Conservation (phyloP, 2,797 vertebrate genomes). For the Sebastes oblongus region DNA sequence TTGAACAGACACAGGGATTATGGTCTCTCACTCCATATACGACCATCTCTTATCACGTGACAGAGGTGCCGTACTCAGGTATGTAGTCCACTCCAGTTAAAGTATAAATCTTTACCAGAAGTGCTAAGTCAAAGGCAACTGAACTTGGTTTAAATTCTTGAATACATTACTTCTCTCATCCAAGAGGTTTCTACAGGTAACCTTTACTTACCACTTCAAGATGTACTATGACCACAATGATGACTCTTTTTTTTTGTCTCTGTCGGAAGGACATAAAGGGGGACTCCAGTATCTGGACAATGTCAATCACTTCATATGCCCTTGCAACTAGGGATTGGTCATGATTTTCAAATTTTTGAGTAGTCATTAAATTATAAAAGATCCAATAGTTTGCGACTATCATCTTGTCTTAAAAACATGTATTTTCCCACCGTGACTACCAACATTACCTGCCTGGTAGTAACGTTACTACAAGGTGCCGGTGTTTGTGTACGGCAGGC, state of each 20-base stretch:
- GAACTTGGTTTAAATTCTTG: background rate
- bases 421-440: too few species aligned
- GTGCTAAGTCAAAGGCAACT: background rate
- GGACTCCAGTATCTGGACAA: background rate
- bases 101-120: background rate
- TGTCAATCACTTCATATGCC: background rate
- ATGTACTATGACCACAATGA: background rate
- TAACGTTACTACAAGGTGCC: too few species aligned
- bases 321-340: too few species aligned
- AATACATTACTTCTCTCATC: background rate
- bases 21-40: background rate
- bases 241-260: background rate
- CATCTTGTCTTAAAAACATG: too few species aligned
- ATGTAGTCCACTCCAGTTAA: background rate
- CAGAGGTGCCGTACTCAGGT: background rate
- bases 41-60: background rate
- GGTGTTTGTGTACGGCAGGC: accelerated
- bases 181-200: background rate
- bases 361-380: too few species aligned
- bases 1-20: background rate
- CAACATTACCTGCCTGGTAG: too few species aligned
- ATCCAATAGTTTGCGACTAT: too few species aligned
- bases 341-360: too few species aligned
- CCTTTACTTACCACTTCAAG: background rate
- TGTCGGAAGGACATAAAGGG: background rate